Evolutionary conservation across 23 tunicate species (phyloP).

Genomic region (Corella eumyota): DNA sequence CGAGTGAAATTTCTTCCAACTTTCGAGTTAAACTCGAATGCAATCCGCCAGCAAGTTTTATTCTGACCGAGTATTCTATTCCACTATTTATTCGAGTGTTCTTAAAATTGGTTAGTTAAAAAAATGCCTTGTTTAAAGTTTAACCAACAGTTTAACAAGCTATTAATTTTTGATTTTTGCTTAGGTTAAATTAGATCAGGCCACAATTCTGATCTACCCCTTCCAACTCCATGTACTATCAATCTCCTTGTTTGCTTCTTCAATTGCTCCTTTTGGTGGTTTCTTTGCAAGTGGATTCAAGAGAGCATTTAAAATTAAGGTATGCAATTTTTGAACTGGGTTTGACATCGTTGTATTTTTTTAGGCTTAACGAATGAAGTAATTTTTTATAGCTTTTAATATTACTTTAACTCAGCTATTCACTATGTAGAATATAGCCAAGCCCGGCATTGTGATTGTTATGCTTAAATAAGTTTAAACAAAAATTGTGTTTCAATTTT

Average conservation of each 20-base stretch:
- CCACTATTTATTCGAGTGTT: slow-evolving; percentile 67
- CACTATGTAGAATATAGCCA: no score
- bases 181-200: slow-evolving; percentile 16
- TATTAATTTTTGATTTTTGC: no score
- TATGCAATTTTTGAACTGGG: no score
- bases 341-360: no score
- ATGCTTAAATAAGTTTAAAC: no score
- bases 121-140: not conserved
- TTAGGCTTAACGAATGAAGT: no score
- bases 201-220: slow-evolving; percentile 34
- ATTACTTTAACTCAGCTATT: no score
- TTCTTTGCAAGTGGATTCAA: slow-evolving; percentile 98
- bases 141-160: no score
- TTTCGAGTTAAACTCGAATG: slow-evolving; percentile 48
- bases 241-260: slow-evolving; percentile 62
- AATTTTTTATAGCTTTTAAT: no score
- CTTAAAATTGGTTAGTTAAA: slow-evolving; percentile 39
- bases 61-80: slow-evolving; percentile 35
- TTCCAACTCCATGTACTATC: slow-evolving; percentile 80
- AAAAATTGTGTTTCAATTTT: no score
- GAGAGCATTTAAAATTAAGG: slow-evolving; percentile 96
- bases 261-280: slow-evolving; percentile 98
- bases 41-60: slow-evolving; percentile 37
- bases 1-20: slow-evolving; percentile 35
- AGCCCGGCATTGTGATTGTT: no score